Evolutionary conservation across 2,113 vertebrate genomes (phyloP), one percentile per base, ranked within the genome.

Genomic region (Vulpes vulpes): DNA sequence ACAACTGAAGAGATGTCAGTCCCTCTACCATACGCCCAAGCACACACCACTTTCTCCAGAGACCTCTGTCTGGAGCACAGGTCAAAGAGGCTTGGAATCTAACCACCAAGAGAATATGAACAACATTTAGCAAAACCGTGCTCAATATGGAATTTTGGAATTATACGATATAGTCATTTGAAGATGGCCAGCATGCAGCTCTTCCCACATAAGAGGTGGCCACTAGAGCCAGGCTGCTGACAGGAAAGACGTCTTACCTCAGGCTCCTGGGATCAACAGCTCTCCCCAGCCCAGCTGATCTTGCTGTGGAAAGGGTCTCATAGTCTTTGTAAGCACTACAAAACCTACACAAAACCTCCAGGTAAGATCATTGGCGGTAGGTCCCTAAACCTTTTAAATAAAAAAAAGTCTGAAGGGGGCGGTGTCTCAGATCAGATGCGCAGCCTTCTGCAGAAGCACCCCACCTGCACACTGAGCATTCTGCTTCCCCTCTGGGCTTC

Each of bases 381-480:
- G 2, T 12, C 16, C 23, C 22, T 11, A 3, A 20, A 67, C 17
- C 22, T 25, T 79, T 80, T 51, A 80, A 57, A 49, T 51, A 76
- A 53, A 78, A 32, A 1, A 1, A 27, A 35, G 64, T 55, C 49
- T n/a, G 27, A 49, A 14, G 64, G 3, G 15, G 17, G 2, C 8
- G 8, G 8, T 38, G 8, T 38, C 67, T 94, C 35, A 14, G 8
- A 25, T 8, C 5, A 43, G 43, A 43, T 43, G 5, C 5, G 49
- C 49, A 65, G 64, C 3, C 8, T 86, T 73, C 92, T 74, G 11
- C 0, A 3, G 67, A 64, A 69, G 62, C 7, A 6, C 1, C 23
- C 6, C 11, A 20, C 1, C 2, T 17, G 51, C 0, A 2, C 51
- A 35, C 12, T 2, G 22, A 35, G 76, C 20, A 9, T 9, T 62